Base-by-base conservation (phyloP, 1,140 invertebrate genomes). In the Cotesia typhae region DNA sequence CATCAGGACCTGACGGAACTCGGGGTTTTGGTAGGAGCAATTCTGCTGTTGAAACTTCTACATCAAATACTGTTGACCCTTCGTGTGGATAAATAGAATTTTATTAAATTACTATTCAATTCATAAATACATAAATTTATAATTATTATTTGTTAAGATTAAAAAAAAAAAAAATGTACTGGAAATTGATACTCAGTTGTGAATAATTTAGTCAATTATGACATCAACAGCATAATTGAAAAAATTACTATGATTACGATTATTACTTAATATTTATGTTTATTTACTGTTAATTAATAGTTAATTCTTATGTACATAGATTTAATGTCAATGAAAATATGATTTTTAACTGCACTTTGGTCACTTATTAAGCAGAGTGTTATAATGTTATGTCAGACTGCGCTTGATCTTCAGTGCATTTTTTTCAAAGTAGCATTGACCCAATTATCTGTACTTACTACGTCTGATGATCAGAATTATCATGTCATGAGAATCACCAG, bases 1-100 rank as follows among this genome's bases (percentile, higher is more conserved):
- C 95, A 0, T 89, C 91, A 70, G 95, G 94, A 5, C 95, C 95
- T 3, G 94, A 96, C 85, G 94, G 94, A 28, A 93, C 93, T 35
- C 89, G 90, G 64, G 95, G 95, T 37, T 96, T 96, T 76, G 81
- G 81, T 14, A 77, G 85, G 17, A 72, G 47, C 28, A 67, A 67
- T 67, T 51, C 14, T 14, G 53, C 28, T 10, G 17, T 28, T 37
- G 53, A 70, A 51, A 47, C 6, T 72, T 72, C 64, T 12, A 68
- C 38, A 38, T 57, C 38, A 17, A 57, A n/a, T 36, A 47, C 47
- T 28, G 55, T 67, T 72, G 64, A 72, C 51, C 35, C 47, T 4
- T 59, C 53, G 9, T 67, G 65, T 65, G 53, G 41, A 72, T 66
- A 38, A 72, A 72, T 53, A 12, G 10, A 37, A 7, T 28, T 7